Base-by-base conservation (phyloP, 1,140 invertebrate genomes). In the Halyomorpha halys region DNA sequence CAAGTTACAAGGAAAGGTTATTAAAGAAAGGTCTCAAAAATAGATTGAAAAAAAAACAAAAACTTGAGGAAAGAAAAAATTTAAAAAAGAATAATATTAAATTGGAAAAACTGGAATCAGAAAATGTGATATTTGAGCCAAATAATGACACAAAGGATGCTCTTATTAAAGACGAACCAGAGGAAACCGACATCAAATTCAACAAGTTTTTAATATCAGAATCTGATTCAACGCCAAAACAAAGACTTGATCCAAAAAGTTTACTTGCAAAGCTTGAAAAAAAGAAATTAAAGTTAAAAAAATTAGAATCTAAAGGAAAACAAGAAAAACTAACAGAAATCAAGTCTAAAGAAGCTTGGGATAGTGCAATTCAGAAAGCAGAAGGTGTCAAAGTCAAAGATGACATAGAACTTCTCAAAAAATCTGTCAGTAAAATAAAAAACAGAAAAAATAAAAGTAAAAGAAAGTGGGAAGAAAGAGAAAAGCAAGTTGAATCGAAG, bases 341-440 rank as follows among this genome's bases (percentile, higher is more conserved):
- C 4, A 68, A 66, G 54, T 39, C 23, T 2, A 65, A 66, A 47
- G 18, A 62, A 25, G 18, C 54, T 3, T 68, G 67, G 67, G 34
- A 65, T 14, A 59, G 34, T 49, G 67, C 67, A 2, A 59, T 68
- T 23, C 61, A 62, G n/a, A 65, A 66, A 66, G 67, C 67, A 8
- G 67, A 66, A 60, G 67, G 67, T 19, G 62, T 63, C 21, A 68
- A 68, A 65, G 44, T 68, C 13, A 68, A 68, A 59, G 67, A 68
- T 21, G 51, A 65, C 53, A 56, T 61, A 21, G 64, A 62, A 23
- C 56, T 65, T n/a, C 44, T 68, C 6, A 63, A 65, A 56, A 68
- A 68, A 45, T 56, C 64, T n/a, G 60, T 68, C 0, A 63, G 39
- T 8, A 65, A 59, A 47, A 63, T 59, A 56, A 53, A 62, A 19